Base-by-base conservation (phyloP, 1,140 invertebrate species). In the Acromyrmex charruanus region DNA sequence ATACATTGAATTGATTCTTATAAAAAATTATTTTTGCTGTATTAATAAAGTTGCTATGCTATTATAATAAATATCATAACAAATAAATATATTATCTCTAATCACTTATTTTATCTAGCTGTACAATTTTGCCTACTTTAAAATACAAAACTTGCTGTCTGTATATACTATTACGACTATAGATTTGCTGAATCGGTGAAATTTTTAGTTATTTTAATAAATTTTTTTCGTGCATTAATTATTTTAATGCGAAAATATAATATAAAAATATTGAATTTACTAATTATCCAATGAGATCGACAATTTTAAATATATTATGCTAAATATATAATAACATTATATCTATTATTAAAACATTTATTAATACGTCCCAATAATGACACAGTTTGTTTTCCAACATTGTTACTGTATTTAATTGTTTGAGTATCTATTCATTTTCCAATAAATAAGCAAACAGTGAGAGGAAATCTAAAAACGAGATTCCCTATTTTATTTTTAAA, bases 281-380 rank as follows among this genome's bases (percentile, higher is more conserved):
- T 39, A 25, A 59, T 7, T 18, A 68, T 53, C 1, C 7, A 44
- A 44, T 0, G 12, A 80, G 51, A 80, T 68, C 49, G 18, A 12
- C n/a, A 53, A 51, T 44, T 6, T 44, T 66, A 51, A 66, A 66
- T 79, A 39, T 7, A 31, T 79, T 79, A 79, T 10, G n/a, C 12
- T 49, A 61, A 75, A 39, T 44, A 77, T 61, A 31, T 31, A 79
- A 51, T 63, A 18, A 61, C 10, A 21, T n/a, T 16, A 59, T 25
- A 28, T 69, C 39, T 58, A 59, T 61, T 77, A 59, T 77, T 77
- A 39, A 25, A 14, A 16, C 5, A 44, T 25, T 77, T 39, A 59
- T 77, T 77, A 59, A 77, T 21, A n/a, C 16, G 6, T 77, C n/a
- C 53, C n/a, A 59, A 61, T 59, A 65, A 65, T 65, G 18, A 65